phyloP scores from a whole-genome alignment of 1,140 invertebrate species.

The Drosophila trapezifrons region DNA sequence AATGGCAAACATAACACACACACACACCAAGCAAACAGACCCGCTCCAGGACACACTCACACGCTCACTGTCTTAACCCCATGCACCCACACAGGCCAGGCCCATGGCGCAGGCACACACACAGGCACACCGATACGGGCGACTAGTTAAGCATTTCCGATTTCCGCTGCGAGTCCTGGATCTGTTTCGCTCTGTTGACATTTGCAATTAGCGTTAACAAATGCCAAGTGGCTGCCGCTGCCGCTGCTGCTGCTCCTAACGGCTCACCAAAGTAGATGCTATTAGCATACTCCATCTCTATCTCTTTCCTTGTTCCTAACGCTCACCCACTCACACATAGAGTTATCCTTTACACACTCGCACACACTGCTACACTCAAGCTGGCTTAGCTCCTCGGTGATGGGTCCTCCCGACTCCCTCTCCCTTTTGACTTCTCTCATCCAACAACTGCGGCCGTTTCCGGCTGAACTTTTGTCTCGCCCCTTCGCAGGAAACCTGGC shows the following conservation, averaged over 20 bases:
- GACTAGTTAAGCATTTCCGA: slow-evolving; percentile 81
- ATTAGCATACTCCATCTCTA: slow-evolving; percentile 63
- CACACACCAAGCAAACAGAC: slow-evolving; percentile 50
- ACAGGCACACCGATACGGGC: slow-evolving; percentile 23
- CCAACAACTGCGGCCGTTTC: slow-evolving; percentile 33
- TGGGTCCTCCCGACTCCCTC: slow-evolving; percentile 46
- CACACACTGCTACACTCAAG: slow-evolving; percentile 15
- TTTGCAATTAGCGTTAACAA: slow-evolving; percentile 80
- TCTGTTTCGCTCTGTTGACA: slow-evolving; percentile 74
- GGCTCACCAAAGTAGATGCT: slow-evolving; percentile 67
- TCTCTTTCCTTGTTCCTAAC: slow-evolving; percentile 33
- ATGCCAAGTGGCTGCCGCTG: slow-evolving; percentile 64
- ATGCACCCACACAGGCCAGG: slow-evolving; percentile 13
- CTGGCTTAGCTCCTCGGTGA: slow-evolving; percentile 64
- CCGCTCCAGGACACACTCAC: slow-evolving; percentile 55
- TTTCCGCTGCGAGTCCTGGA: slow-evolving; percentile 63
- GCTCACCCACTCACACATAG: slow-evolving; percentile 5
- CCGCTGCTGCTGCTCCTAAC: slow-evolving; percentile 50
- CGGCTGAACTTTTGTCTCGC: slow-evolving; percentile 60
- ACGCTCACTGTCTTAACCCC: slow-evolving; percentile 14
- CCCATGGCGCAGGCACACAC: slow-evolving; percentile 5
- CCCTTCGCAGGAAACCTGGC: slow-evolving; percentile 73
- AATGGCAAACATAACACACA: slow-evolving; percentile 39
- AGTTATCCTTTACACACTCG: slow-evolving; percentile 21
- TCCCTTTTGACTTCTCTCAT: slow-evolving; percentile 29